Evolutionary conservation across 2,888 invertebrate species (phyloP), one percentile per base, ranked within the genome.

Genomic region (Melitaea athalia): DNA sequence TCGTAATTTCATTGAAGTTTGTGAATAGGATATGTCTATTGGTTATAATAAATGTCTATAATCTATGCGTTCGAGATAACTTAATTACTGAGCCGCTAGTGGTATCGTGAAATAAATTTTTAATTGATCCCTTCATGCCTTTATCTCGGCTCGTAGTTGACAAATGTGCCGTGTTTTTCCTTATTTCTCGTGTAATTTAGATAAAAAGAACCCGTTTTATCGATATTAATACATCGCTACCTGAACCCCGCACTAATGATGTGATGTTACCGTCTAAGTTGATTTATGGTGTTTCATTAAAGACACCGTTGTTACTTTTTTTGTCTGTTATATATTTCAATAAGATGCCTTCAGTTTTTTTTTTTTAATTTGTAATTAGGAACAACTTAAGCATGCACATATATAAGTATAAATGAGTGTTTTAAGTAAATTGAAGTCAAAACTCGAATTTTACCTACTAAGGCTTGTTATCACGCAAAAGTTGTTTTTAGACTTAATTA

Each of bases 51-150:
- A 33, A 17, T 60, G 47, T 55, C 57, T 71, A 74, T 77, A 76
- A 77, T 78, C 76, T 77, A 74, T 73, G 74, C 75, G 64, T 71
- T 72, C 49, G 68, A 78, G 77, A 79, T 77, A 77, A 75, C 76
- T 74, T 78, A 74, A 76, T 78, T 78, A 77, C 73, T 73, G 70
- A 71, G 70, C 73, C 71, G 70, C 73, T 72, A 68, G 72, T 74
- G 71, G 69, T 76, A 76, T 75, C 74, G 67, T 74, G 73, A 73
- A 72, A 72, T 74, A 77, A 74, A 75, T 77, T 76, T 78, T 76
- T 75, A 77, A 79, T 78, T 76, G 74, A 76, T 72, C 73, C 76
- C 72, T 72, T 75, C 70, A 65, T 64, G 68, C 65, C 59, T 71
- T 73, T 76, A 77, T 78, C 76, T 74, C 65, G 47, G 59, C 38